These are phyloP conservation scores for Drosophila erecta DNA, from an alignment of 1,140 invertebrate species.

Conservation along the genomic window DNA sequence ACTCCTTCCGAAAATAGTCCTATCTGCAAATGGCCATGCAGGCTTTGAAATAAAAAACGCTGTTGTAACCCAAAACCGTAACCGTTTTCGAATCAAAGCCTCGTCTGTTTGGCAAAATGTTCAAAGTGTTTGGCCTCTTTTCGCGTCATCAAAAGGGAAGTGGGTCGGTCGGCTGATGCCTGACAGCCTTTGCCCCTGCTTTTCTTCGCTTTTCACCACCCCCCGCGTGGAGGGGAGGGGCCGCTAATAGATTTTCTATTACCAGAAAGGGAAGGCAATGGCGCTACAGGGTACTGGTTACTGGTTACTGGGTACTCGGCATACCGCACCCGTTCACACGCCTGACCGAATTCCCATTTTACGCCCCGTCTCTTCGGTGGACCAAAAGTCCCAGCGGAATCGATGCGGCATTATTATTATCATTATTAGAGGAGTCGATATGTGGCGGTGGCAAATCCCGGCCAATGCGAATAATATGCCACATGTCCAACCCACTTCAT, in stretches of 20 bases:
- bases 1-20: no score
- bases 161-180: not conserved
- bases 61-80: not conserved
- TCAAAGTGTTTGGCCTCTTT: constrained; percentile 8
- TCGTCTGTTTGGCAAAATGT: constrained; percentile 6
- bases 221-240: not conserved
- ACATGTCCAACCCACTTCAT: constrained; percentile 38
- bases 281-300: not conserved
- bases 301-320: not conserved
- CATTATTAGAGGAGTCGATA: constrained; percentile 75
- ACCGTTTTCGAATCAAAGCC: not conserved
- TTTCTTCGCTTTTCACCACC: not conserved
- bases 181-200: not conserved
- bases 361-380: constrained; percentile 52
- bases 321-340: constrained; percentile 52
- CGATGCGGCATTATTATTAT: constrained; percentile 68
- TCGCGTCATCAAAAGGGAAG: constrained; percentile 17
- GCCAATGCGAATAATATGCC: constrained; percentile 71
- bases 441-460: constrained; percentile 57
- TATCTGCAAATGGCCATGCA: not conserved
- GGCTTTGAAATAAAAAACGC: not conserved
- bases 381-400: constrained; percentile 63
- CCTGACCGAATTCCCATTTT: constrained; percentile 78
- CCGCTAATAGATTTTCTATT: constrained; percentile 80
- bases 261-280: constrained; percentile 9